Conservation (phyloP, 2,113 vertebrate genomes). For the Alaudala cheleensis region DNA sequence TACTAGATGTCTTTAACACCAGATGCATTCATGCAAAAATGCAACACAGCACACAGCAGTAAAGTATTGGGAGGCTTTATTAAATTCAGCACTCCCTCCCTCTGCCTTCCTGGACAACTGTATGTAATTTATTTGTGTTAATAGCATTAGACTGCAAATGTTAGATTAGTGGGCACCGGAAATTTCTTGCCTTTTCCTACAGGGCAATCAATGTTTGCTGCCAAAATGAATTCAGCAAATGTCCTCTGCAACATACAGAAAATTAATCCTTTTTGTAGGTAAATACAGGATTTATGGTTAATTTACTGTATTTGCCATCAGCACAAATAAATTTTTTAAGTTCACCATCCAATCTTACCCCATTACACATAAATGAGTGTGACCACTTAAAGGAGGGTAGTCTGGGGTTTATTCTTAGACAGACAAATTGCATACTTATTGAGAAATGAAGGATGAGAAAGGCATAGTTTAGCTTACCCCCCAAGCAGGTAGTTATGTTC, state of each 20-base stretch:
- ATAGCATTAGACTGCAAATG: neutral
- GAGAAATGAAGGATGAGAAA: neutral
- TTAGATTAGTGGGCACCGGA: neutral
- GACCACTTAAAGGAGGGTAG: neutral
- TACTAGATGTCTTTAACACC: neutral
- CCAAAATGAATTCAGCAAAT: neutral
- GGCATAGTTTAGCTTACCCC: neutral
- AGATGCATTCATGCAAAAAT: neutral
- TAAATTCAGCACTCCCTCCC: neutral
- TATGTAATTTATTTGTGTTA: neutral
- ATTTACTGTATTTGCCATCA: neutral
- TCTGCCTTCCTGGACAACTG: neutral
- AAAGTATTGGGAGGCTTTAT: slow-evolving; percentile 4
- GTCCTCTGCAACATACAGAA: neutral
- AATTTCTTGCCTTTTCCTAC: neutral
- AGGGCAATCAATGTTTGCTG: neutral
- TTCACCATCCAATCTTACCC: neutral
- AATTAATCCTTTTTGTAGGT: neutral
- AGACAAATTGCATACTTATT: neutral
- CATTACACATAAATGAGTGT: neutral
- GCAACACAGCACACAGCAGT: neutral
- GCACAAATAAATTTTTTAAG: neutral
- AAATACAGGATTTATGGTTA: neutral
- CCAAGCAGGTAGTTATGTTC: neutral
- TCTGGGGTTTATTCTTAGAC: neutral